Percentiles rank a stretch among this genome's conserved stretches.
phyloP scores from a whole-genome alignment of 2,113 vertebrate genomes.

The Thermophis baileyi region DNA sequence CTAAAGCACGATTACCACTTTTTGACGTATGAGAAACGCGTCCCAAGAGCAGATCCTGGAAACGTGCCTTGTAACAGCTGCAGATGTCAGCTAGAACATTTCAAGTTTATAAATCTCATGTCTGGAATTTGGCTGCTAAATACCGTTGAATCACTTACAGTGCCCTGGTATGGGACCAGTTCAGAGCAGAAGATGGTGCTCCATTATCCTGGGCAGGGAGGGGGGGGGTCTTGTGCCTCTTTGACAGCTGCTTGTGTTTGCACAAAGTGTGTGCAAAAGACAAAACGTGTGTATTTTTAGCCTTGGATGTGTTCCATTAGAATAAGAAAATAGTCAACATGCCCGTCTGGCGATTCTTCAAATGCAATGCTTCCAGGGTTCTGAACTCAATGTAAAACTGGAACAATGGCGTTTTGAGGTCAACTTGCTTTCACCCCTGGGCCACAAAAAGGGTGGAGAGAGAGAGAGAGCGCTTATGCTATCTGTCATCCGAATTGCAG shows the following conservation, averaged over 20 bases:
- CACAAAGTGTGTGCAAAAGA: background rate
- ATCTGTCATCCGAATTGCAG: background rate
- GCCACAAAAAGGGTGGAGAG: background rate
- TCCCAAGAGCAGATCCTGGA: background rate
- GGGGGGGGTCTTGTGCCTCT: background rate
- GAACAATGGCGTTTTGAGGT: background rate
- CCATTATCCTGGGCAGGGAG: background rate
- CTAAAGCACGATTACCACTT: background rate
- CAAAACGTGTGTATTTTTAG: background rate
- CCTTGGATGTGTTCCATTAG: background rate
- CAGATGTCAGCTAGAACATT: background rate
- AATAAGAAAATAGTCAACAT: background rate
- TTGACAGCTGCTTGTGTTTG: background rate
- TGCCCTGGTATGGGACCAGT: background rate
- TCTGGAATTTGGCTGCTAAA: background rate
- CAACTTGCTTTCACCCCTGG: background rate
- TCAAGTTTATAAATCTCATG: background rate
- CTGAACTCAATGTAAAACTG: background rate
- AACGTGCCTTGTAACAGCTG: background rate
- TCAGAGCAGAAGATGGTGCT: background rate
- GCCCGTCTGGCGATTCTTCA: background rate
- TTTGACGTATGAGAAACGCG: background rate
- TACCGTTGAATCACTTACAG: background rate
- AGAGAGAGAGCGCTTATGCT: background rate
- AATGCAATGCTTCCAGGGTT: background rate